Percentiles rank a stretch among this genome's conserved stretches.
phyloP scores from a whole-genome alignment of 2,888 invertebrate genomes.

The Hecatera dysodea region DNA sequence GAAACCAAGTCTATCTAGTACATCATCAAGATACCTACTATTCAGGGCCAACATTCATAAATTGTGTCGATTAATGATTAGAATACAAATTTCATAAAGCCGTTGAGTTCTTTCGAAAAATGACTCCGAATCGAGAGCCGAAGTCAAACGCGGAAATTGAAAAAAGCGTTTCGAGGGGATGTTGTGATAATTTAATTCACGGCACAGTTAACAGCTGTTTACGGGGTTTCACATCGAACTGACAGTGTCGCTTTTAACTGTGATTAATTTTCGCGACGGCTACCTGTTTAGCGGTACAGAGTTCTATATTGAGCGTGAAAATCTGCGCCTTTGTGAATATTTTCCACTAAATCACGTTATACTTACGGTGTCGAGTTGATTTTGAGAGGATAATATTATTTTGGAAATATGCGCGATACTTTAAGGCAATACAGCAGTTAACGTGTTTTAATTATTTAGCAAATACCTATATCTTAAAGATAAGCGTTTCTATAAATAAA shows the following conservation, averaged over 20 bases:
- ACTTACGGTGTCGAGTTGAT: conserved; percentile 20
- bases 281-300: conserved; percentile 57
- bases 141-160: conserved; percentile 72
- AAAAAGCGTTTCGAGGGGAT: conserved; percentile 66
- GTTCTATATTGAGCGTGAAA: conserved; percentile 59
- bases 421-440: conserved; percentile 10
- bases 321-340: conserved; percentile 51
- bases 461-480: too few species aligned
- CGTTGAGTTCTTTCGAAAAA: conserved; percentile 56
- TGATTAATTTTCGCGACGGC: conserved; percentile 58
- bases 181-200: conserved; percentile 74
- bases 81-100: conserved; percentile 42
- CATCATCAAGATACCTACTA: conserved; percentile 1
- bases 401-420: conserved; percentile 3
- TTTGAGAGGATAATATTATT: conserved; percentile 34
- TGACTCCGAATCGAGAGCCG: conserved; percentile 39
- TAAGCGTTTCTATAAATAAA: too few species aligned
- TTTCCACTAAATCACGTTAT: conserved; percentile 42
- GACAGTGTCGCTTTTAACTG: conserved; percentile 58
- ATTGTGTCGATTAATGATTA: conserved; percentile 37
- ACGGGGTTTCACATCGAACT: conserved; percentile 62
- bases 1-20: not conserved
- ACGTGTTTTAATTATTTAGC: not conserved
- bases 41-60: not conserved
- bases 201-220: conserved; percentile 70